phyloP scores from a whole-genome alignment of 2,113 vertebrate species.

The Rousettus leschenaultii region DNA sequence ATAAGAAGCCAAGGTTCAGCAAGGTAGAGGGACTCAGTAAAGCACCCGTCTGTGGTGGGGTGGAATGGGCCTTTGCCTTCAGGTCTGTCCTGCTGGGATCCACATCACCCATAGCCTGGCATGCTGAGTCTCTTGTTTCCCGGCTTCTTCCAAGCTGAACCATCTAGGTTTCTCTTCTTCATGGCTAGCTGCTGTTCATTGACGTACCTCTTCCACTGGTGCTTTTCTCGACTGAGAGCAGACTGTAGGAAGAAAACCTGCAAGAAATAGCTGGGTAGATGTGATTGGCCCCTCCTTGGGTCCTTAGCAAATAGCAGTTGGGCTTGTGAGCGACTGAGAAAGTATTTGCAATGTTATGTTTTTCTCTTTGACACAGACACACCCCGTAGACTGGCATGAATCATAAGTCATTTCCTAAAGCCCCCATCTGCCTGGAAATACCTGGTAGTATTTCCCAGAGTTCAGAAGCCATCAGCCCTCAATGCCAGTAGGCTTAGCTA shows the following conservation, averaged over 20 bases:
- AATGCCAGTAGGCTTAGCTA: conserved; percentile 12
- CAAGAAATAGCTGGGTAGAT: neutral
- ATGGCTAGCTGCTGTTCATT: neutral
- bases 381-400: conserved; percentile 54
- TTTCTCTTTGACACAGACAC: conserved; percentile 36
- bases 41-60: rapidly evolving
- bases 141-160: neutral
- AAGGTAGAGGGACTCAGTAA: neutral
- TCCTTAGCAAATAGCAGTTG: neutral
- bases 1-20: neutral
- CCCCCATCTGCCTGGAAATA: conserved; percentile 59
- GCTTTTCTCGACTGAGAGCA: neutral
- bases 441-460: conserved; percentile 43
- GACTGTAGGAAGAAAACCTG: neutral
- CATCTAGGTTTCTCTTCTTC: neutral
- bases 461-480: neutral
- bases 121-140: neutral
- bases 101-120: neutral
- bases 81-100: neutral
- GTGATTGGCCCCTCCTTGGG: neutral
- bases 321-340: conserved; percentile 21
- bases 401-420: conserved; percentile 58
- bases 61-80: neutral
- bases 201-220: neutral
- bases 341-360: conserved; percentile 36